Base-by-base conservation (phyloP, 2,113 vertebrate species). In the Hyla sarda region DNA sequence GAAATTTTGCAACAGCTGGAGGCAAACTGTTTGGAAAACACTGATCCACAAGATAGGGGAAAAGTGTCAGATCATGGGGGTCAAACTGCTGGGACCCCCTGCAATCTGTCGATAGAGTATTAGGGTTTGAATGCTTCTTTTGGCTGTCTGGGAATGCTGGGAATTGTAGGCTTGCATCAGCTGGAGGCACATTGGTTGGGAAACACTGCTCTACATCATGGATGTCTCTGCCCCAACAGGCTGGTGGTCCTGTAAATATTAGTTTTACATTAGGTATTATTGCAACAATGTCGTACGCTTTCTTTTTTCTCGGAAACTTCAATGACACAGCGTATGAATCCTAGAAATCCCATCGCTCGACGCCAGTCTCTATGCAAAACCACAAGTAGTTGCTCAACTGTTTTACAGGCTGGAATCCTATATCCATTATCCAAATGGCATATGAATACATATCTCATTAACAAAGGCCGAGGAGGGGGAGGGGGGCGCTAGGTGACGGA, bases 281-380 rank as follows among this genome's bases (percentile, higher is more conserved):
- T 45, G 32, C 16, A 50, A 48, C 50, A 45, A 8, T 1, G 45
- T 76, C n/a, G 14, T 48, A 48, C 62, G 28, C n/a, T n/a, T 79
- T 30, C 41, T 60, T n/a, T 23, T 12, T 79, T 79, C n/a, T 34
- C 10, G 77, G 34, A 80, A 60, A 62, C 62, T 37, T 41, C 77
- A 60, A 60, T 79, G 32, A 79, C 23, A 79, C 77, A 62, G 52
- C 30, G 19, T 9, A 58, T 25, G 76, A 54, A n/a, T 52, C 50
- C 41, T 60, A 45, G 34, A 62, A 60, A 58, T 58, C 5, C 21
- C 45, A 58, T 41, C 60, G 30, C 56, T 37, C n/a, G 37, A 13
- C n/a, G 45, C 32, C 54, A 80, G 77, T 58, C 54, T 58, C 23
- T 62, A 37, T n/a, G 41, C 32, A n/a, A 62, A 80, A 60, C 77